phyloP scores from a whole-genome alignment of 2,113 vertebrate genomes.

The Tragulus kanchil region DNA sequence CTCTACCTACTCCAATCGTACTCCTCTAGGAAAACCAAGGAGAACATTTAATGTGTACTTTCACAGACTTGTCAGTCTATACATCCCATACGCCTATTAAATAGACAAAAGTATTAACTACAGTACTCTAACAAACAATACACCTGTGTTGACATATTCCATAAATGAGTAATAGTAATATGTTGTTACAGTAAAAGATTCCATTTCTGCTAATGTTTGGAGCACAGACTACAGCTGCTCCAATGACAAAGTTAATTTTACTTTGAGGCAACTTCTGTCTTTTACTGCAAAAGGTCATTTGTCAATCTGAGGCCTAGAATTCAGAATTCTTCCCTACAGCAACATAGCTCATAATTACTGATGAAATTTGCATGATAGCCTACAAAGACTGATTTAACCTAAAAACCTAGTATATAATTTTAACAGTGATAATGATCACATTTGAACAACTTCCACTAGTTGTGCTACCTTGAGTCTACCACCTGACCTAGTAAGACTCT shows the following conservation, averaged over 20 bases:
- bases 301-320: constrained; percentile 50
- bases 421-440: not conserved
- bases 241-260: constrained; percentile 8
- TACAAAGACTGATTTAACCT: constrained; percentile 24
- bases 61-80: not conserved
- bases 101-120: constrained; percentile 27
- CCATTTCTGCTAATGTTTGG: not conserved
- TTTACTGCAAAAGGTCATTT: constrained; percentile 56
- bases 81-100: not conserved
- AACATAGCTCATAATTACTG: not conserved
- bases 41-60: not conserved
- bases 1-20: not conserved
- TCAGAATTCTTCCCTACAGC: constrained; percentile 37
- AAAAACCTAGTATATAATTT: not conserved
- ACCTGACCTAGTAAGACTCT: not conserved
- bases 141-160: not conserved
- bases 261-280: constrained; percentile 12
- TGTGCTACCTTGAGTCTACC: constrained; percentile 5
- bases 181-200: not conserved
- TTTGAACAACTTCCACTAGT: constrained; percentile 8
- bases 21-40: not conserved
- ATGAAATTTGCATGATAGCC: constrained; percentile 1
- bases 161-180: not conserved
- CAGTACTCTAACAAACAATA: not conserved
- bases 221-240: not conserved